phyloP scores from a whole-genome alignment of 1,140 invertebrate species.

The Geopemphigus sp. region DNA sequence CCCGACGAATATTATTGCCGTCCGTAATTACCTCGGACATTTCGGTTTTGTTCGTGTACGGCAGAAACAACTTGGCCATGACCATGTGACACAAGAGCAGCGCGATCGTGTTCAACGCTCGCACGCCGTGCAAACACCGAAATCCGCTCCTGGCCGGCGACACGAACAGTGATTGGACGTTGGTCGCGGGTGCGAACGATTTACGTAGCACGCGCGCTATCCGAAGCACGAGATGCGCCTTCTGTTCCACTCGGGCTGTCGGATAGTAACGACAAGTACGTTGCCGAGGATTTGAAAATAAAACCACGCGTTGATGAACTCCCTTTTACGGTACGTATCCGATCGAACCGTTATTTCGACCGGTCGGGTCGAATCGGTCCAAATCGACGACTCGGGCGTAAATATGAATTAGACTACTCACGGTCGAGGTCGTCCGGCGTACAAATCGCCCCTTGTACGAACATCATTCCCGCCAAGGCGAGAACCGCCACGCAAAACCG shows the following conservation, averaged over 20 bases:
- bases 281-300: too few relatives aligned
- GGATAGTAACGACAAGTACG: not conserved
- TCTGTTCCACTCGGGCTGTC: constrained; percentile 8
- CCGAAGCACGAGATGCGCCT: constrained; percentile 1
- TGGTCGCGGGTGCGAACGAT: constrained; percentile 59
- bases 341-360: too few relatives aligned
- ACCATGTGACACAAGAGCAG: constrained; percentile 68
- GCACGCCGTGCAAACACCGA: constrained; percentile 61
- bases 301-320: too few relatives aligned
- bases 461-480: not conserved
- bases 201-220: constrained; percentile 57
- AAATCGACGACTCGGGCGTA: too few relatives aligned
- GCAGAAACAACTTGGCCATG: constrained; percentile 68
- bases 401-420: too few relatives aligned
- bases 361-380: too few relatives aligned
- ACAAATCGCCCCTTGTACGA: not conserved
- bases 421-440: constrained; percentile 4
- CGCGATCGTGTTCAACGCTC: constrained; percentile 65
- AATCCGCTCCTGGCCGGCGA: not conserved
- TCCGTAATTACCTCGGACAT: constrained; percentile 61
- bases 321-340: too few relatives aligned
- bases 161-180: constrained; percentile 57
- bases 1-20: too few relatives aligned
- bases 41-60: constrained; percentile 66
- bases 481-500: not conserved